phyloP scores from a whole-genome alignment of 92 coral and sea anemone species.

The Ricordea florida region DNA sequence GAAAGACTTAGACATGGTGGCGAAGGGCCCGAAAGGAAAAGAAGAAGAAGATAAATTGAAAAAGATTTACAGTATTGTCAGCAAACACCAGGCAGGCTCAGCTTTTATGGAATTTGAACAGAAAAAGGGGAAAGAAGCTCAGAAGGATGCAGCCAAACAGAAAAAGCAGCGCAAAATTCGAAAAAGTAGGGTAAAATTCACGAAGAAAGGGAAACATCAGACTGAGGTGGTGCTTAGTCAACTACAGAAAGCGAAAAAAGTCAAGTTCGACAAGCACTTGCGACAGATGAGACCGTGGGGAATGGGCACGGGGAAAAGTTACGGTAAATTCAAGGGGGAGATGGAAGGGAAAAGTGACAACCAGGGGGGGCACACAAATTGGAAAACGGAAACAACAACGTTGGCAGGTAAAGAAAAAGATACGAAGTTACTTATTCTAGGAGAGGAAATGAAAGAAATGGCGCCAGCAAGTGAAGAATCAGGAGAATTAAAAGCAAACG shows the following conservation, averaged over 20 bases:
- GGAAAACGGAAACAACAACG: no score
- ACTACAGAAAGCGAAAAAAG: slow-evolving; percentile 16
- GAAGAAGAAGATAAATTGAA: slow-evolving; percentile 19
- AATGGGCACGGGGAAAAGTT: neutral
- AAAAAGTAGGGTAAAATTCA: slow-evolving; percentile 7
- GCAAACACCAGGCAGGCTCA: slow-evolving; percentile 32
- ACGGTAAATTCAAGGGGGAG: no score
- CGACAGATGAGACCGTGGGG: slow-evolving; percentile 20
- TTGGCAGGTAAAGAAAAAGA: neutral
- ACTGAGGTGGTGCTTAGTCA: neutral
- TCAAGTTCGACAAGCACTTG: neutral
- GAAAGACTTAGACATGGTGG: slow-evolving; percentile 42
- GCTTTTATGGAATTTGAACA: slow-evolving; percentile 20
- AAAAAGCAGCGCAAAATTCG: neutral
- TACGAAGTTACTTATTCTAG: neutral
- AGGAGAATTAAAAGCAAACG: neutral
- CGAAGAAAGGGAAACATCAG: neutral
- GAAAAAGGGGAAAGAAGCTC: neutral
- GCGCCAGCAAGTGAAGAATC: neutral
- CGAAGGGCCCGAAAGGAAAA: slow-evolving; percentile 35
- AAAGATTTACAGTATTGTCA: slow-evolving; percentile 22
- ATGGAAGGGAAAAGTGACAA: no score
- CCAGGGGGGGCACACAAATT: no score
- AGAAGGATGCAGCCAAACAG: neutral
- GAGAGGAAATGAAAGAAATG: slow-evolving; percentile 23